Evolutionary conservation across 2,797 vertebrate species (phyloP), one percentile per base, ranked within the genome.

Genomic region (Parauchenoglanis punctatus): DNA sequence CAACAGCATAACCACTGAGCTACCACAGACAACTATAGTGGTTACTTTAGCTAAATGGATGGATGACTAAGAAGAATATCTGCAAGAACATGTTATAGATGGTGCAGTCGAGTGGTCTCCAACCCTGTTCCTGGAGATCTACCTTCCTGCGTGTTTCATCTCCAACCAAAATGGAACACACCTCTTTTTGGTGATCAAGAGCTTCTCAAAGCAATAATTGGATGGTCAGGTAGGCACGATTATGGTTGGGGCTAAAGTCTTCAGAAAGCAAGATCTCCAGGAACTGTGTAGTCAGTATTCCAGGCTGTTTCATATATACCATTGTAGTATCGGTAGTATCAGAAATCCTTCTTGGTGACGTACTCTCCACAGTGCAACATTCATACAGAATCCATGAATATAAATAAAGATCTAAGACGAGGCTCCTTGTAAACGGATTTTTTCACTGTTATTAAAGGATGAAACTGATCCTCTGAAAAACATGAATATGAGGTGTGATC

Each of bases 381-480:
- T 81, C 31, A 2, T 31, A 59, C 68, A 73, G 11, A 49, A n/a
- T 35, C 0, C 5, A 28, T 35, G 40, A 52, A 67, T 40, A n/a
- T 44, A 20, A 67, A 80, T 81, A 46, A 65, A 58, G 49, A 70
- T 58, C 31, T 58, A 65, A 70, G 76, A 58, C 58, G 35, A 70
- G 52, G 40, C 61, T 35, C 15, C 44, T 65, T 12, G 25, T 40
- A 73, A 81, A 40, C 31, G 12, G 78, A 86, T 86, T 84, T 77
- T 83, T 7, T 68, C 73, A 4, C 31, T 31, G 11, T 10, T 40
- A n/a, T 18, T 86, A 35, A 73, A 52, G 25, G 23, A 28, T n/a
- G 25, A 8, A 15, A 56, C 31, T 35, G 44, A 58, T 85, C 81
- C 68, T 40, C 49, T 63, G 11, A 46, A 83, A 73, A 20, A 56